Evolutionary conservation across 2,113 vertebrate species (phyloP).

Genomic region (Muntiacus muntjak): DNA sequence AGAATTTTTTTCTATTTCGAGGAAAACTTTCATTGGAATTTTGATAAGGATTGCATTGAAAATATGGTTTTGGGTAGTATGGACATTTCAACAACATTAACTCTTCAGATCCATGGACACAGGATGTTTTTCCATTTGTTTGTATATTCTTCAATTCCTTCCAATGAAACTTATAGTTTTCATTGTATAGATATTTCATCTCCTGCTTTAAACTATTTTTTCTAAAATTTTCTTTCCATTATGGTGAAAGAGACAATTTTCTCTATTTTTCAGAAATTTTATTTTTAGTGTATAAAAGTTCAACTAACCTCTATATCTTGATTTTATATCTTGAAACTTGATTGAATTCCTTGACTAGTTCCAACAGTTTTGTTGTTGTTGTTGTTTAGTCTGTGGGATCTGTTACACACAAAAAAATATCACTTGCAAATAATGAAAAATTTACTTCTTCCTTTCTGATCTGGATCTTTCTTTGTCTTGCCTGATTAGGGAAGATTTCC

Average conservation of each 20-base stretch:
- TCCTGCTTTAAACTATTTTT: too few relatives aligned
- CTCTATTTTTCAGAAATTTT: background rate
- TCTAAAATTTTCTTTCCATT: background rate
- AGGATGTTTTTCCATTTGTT: too few relatives aligned
- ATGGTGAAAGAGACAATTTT: background rate
- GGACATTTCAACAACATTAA: background rate
- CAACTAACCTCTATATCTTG: too few relatives aligned
- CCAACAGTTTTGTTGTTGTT: background rate
- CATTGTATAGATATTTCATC: too few relatives aligned
- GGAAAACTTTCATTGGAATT: background rate
- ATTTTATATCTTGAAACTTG: too few relatives aligned
- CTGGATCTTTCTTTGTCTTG: too few relatives aligned
- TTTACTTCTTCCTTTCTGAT: too few relatives aligned
- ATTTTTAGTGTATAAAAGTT: too few relatives aligned
- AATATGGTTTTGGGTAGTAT: background rate
- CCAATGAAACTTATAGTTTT: too few relatives aligned
- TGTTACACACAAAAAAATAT: background rate
- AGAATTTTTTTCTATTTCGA: background rate
- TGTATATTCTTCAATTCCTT: too few relatives aligned
- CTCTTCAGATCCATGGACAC: background rate
- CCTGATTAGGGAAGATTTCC: too few relatives aligned
- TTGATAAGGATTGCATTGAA: background rate
- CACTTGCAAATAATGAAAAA: background rate
- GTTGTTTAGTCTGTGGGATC: background rate
- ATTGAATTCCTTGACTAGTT: background rate